These are phyloP conservation scores for Stratiomys singularior DNA, from an alignment of 2,888 invertebrate species.

Conservation along the genomic window DNA sequence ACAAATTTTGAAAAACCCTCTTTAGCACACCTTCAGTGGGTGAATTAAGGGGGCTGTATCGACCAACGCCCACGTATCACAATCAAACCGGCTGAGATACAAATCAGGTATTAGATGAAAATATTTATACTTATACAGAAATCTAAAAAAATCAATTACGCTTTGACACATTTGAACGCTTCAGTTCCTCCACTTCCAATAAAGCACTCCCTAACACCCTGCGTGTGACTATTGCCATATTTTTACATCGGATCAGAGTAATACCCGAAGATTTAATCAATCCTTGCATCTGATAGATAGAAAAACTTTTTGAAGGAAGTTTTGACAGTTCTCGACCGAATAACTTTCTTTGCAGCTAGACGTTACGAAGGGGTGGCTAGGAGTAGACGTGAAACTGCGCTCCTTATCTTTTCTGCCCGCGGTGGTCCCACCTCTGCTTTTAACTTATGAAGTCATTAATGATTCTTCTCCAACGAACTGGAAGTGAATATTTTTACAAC, in stretches of 20 bases:
- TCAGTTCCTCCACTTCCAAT: too few species aligned
- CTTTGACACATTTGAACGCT: too few species aligned
- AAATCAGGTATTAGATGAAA: too few species aligned
- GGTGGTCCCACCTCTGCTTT: not conserved
- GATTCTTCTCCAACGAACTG: not conserved
- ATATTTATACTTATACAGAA: too few species aligned
- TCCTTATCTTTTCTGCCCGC: not conserved
- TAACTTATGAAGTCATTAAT: not conserved
- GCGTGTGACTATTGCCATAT: not conserved
- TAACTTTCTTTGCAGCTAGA: not conserved
- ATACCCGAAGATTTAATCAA: constrained; percentile 3
- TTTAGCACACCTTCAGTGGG: too few species aligned
- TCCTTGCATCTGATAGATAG: not conserved
- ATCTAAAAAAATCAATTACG: too few species aligned
- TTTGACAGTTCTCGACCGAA: not conserved
- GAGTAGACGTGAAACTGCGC: not conserved
- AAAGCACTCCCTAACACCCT: too few species aligned
- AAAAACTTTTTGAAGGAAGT: not conserved
- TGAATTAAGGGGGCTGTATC: too few species aligned
- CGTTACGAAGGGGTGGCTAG: not conserved
- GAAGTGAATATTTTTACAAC: not conserved
- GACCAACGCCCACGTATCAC: too few species aligned
- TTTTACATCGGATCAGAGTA: not conserved
- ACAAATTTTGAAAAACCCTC: too few species aligned
- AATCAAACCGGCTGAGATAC: too few species aligned